A percentile compares a stretch with the other conserved stretches of the same genome.
These are phyloP conservation scores for Cheilosia vernalis DNA, from an alignment of 2,888 invertebrate genomes.

Conservation along the genomic window DNA sequence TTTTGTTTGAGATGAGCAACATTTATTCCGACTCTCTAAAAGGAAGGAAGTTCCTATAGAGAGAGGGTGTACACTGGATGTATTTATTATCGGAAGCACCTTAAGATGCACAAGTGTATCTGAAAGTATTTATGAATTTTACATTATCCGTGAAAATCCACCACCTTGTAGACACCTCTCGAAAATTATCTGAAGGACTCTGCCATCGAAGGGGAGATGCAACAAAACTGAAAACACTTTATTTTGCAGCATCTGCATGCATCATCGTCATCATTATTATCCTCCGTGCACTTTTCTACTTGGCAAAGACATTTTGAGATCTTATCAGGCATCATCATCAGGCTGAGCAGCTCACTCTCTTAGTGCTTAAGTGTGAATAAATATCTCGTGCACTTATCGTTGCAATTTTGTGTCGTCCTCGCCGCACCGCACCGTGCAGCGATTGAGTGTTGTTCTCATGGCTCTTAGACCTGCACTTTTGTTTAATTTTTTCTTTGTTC, in stretches of 20 bases:
- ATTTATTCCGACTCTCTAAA: neutral
- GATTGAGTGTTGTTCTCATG: conserved; percentile 60
- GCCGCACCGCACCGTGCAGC: neutral
- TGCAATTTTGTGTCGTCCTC: conserved; percentile 55
- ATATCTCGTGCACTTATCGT: conserved; percentile 68
- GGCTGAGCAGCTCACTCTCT: conserved; percentile 39
- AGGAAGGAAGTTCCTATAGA: no score
- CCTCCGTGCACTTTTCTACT: conserved; percentile 32
- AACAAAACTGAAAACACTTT: conserved; percentile 41
- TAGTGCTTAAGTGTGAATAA: conserved; percentile 50
- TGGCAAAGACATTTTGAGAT: conserved; percentile 65
- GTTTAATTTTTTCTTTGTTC: conserved; percentile 4
- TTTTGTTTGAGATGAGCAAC: conserved; percentile 9
- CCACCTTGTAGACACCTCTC: conserved; percentile 47
- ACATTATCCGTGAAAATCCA: neutral
- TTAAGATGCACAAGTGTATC: conserved; percentile 10
- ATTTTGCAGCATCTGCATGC: conserved; percentile 67
- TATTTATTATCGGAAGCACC: neutral
- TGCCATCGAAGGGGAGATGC: conserved; percentile 15
- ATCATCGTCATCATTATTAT: conserved; percentile 34
- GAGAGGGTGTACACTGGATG: no score
- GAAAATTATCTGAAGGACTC: conserved; percentile 46
- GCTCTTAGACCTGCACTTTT: conserved; percentile 44
- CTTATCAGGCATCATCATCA: conserved; percentile 64
- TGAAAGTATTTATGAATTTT: neutral